These are phyloP conservation scores for Blennius ocellaris DNA, from an alignment of 2,113 vertebrate genomes.

Conservation along the genomic window DNA sequence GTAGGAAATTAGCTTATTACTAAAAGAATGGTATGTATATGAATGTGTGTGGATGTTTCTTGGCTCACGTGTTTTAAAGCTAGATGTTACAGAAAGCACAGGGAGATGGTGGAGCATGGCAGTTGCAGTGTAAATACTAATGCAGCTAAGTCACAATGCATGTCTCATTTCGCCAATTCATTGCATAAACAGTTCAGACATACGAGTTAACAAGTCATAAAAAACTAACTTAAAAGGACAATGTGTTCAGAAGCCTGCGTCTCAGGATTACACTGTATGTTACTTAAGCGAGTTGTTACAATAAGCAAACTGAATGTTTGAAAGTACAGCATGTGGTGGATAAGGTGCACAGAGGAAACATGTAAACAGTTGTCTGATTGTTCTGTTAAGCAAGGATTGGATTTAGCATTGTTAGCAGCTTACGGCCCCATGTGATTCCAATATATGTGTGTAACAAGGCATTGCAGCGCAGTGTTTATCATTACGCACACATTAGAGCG, in stretches of 20 bases:
- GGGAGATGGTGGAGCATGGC: conserved; percentile 1
- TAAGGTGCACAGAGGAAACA: neutral
- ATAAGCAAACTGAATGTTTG: conserved; percentile 18
- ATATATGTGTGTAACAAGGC: no score
- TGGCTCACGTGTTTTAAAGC: neutral
- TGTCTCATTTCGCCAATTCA: conserved; percentile 46
- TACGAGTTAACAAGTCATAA: conserved; percentile 35
- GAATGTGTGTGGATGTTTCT: conserved; percentile 5
- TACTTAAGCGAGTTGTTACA: conserved; percentile 17
- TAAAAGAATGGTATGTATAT: neutral
- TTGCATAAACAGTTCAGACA: conserved; percentile 56
- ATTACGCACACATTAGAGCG: conserved; percentile 14
- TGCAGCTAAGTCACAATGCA: conserved; percentile 13
- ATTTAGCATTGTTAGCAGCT: neutral
- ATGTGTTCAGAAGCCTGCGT: conserved; percentile 28
- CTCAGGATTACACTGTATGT: conserved; percentile 21
- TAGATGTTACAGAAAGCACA: conserved; percentile 14
- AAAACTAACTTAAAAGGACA: conserved; percentile 27
- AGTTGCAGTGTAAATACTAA: conserved; percentile 29
- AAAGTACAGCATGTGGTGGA: neutral
- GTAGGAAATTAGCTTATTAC: neutral
- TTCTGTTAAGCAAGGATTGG: neutral
- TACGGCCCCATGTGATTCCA: no score
- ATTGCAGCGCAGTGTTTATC: conserved; percentile 12
- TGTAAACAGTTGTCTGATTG: neutral